Evolutionary conservation across 2,888 invertebrate species (phyloP), one percentile per base, ranked within the genome.

Genomic region (Azorinus chamasolen): DNA sequence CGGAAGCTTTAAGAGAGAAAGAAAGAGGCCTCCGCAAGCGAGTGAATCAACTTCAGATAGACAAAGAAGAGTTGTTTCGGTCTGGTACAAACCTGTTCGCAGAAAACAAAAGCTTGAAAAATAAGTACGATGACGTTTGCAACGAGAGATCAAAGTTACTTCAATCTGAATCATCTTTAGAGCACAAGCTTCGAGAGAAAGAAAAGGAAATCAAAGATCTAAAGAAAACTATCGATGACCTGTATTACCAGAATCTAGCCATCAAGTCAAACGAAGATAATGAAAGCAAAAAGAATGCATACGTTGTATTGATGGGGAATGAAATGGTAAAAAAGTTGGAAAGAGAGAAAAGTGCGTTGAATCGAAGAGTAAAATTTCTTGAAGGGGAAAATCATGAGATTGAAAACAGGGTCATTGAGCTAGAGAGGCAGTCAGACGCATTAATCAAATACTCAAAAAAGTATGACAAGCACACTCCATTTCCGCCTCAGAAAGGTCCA

Each of bases 261-360:
- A 77, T 80, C 14, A 61, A 64, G 25, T 70, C 53, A 2, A 76
- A 80, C 27, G 76, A 76, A 12, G 80, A 80, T 20, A 63, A 58
- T 37, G 73, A 77, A 54, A 32, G 45, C 37, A 73, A 77, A 50
- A 48, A 62, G 50, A 64, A 70, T 46, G 73, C 76, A 8, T 80
- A 80, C 46, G 76, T 77, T 50, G 80, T 80, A 22, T 48, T 80
- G 10, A 76, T 77, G 80, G 76, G 76, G 14, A 80, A 80, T 45
- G 80, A 80, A 63, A 80, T 63, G 76, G 54, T 80, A 16, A 76
- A 76, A 51, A 41, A 76, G n/a, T 57, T 80, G 2, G 80, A 80
- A 43, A 53, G 74, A 37, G 80, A 80, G 48, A 80, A 80, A 59
- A 74, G 73, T 59, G 73, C 76, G 2, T 39, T 80, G n/a, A 45